phyloP scores from a whole-genome alignment of 1,140 invertebrate species.

The silkworm (Bombyx mori) region ASM3026992v2 NC_085124.1:15537001-15537500 shows the following conservation, averaged over 20 bases:
- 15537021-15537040: no score
- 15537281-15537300: constrained; percentile 24
- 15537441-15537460: neutral
- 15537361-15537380: constrained; percentile 45
- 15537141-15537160: no score
- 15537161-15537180: no score
- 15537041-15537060: no score
- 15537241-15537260: neutral
- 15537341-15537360: constrained; percentile 47
- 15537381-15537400: constrained; percentile 56
- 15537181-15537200: no score
- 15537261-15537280: neutral
- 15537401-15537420: constrained; percentile 38
- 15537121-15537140: no score
- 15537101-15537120: no score
- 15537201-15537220: neutral
- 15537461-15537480: no score
- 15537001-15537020: no score
- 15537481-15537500: no score
- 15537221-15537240: neutral
- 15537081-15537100: no score
- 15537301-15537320: constrained; percentile 35
- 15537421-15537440: neutral
- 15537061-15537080: no score
- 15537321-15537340: constrained; percentile 30